Base-by-base conservation (phyloP, 2,113 vertebrate species). In the Brienomyrus longianalis region DNA sequence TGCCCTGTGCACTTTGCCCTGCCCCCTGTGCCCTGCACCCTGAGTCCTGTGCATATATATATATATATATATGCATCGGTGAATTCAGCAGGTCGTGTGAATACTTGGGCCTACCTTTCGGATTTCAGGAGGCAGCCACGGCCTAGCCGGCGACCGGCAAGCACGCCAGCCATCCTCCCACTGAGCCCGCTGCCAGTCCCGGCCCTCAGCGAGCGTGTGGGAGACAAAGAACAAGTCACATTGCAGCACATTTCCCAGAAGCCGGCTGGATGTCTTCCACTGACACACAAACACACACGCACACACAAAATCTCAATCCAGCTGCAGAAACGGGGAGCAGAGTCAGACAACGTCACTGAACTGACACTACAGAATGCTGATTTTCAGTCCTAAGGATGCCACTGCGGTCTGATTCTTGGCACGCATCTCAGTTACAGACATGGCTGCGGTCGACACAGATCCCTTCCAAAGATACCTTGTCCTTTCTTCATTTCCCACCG, bases 281-380 rank as follows among this genome's bases (percentile, higher is more conserved):
- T 23, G 1, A 45, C 39, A 54, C 21, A 88, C 43, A 48, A 0
- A 51, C 3, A 88, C 54, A 62, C 35, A 4, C 56, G n/a, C 43
- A 6, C 87, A n/a, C 87, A 70, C 59, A 74, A 45, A 88, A 45
- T 70, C 39, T 47, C 87, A 88, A 88, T 13, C 11, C 87, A 47
- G 2, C 19, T 19, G 35, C 59, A 70, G 19, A 47, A 31, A 66
- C 54, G 8, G 19, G 35, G 31, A 35, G 50, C 45, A 80, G 19
- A 35, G 11, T 86, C 50, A 17, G 84, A n/a, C 52, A 50, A 51
- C 7, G 47, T 86, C 85, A 47, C 48, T 51, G 1, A 52, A 86
- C 54, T 31, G n/a, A 50, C 50, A 54, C n/a, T 52, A 8, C 15
- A 39, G 85, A 51, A 50, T 13, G 13, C 11, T 17, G 23, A 0